Percentiles rank a stretch among this genome's conserved stretches.
Evolutionary conservation across 2,888 invertebrate species (phyloP).

Genomic region (Protophormia terraenovae): DNA sequence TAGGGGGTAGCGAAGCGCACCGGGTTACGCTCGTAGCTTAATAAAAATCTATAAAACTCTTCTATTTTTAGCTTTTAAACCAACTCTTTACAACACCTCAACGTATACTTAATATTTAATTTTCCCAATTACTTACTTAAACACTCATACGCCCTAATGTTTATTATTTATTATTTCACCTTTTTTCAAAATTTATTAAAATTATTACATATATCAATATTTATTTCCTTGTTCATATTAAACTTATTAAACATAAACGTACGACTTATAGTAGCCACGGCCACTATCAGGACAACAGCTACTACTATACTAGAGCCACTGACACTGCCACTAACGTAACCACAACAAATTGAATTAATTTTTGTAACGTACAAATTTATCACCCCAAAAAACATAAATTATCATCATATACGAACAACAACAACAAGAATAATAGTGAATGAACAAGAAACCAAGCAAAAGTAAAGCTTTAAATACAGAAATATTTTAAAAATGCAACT

Average conservation of each 20-base stretch:
- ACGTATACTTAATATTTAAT: conserved; percentile 43
- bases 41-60: no score
- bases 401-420: conserved; percentile 60
- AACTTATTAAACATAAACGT: conserved; percentile 48
- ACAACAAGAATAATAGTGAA: not conserved
- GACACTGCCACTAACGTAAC: conserved; percentile 73
- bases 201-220: conserved; percentile 25
- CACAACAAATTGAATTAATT: conserved; percentile 80
- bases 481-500: conserved; percentile 63
- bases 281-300: conserved; percentile 3
- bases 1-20: no score
- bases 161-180: not conserved
- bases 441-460: not conserved
- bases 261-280: conserved; percentile 48
- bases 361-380: conserved; percentile 78
- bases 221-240: conserved; percentile 25
- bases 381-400: conserved; percentile 65
- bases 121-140: not conserved
- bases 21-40: no score
- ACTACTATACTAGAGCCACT: conserved; percentile 40
- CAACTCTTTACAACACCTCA: not conserved
- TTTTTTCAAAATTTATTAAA: not conserved
- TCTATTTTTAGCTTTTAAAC: not conserved
- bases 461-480: conserved; percentile 56
- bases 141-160: conserved; percentile 36